A percentile compares a stretch with the other conserved stretches of the same genome.
Conservation (phyloP, 1,140 invertebrate genomes). For the Bombyx mandarina region DNA sequence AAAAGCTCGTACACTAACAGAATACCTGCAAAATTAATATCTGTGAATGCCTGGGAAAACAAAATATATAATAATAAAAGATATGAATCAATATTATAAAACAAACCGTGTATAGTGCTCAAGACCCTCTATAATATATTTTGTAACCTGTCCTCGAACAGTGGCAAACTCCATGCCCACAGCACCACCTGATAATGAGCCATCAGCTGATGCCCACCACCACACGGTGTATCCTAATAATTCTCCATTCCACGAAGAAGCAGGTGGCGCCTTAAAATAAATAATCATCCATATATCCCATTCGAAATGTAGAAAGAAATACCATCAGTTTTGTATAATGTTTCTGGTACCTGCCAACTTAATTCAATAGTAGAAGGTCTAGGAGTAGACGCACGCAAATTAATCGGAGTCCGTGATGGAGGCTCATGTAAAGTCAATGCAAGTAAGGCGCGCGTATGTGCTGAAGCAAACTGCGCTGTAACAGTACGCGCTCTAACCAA, state of each 20-base stretch:
- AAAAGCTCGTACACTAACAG: conserved; percentile 87
- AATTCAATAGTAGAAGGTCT: conserved; percentile 46
- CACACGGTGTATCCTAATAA: conserved; percentile 84
- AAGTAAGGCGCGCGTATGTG: conserved; percentile 49
- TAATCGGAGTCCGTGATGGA: conserved; percentile 44
- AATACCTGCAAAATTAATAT: conserved; percentile 76
- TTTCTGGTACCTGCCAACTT: conserved; percentile 45
- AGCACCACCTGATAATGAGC: conserved; percentile 38
- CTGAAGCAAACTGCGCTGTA: conserved; percentile 56
- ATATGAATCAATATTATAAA: background rate
- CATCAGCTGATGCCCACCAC: conserved; percentile 62
- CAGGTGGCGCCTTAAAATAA: conserved; percentile 73
- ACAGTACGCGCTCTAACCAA: conserved; percentile 75
- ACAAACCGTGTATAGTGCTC: conserved; percentile 59
- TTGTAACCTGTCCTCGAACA: conserved; percentile 52
- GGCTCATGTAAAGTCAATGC: conserved; percentile 56
- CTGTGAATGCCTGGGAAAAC: background rate
- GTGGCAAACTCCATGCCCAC: conserved; percentile 63
- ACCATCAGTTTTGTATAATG: too few species aligned
- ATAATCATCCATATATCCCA: too few species aligned
- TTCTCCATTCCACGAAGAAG: conserved; percentile 86
- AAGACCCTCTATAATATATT: conserved; percentile 55
- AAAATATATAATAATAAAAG: background rate
- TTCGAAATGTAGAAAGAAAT: too few species aligned
- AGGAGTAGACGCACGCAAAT: conserved; percentile 45